Evolutionary conservation across 2,113 vertebrate species (phyloP), one percentile per base, ranked within the genome.

Genomic region (Ptilonorhynchus violaceus): DNA sequence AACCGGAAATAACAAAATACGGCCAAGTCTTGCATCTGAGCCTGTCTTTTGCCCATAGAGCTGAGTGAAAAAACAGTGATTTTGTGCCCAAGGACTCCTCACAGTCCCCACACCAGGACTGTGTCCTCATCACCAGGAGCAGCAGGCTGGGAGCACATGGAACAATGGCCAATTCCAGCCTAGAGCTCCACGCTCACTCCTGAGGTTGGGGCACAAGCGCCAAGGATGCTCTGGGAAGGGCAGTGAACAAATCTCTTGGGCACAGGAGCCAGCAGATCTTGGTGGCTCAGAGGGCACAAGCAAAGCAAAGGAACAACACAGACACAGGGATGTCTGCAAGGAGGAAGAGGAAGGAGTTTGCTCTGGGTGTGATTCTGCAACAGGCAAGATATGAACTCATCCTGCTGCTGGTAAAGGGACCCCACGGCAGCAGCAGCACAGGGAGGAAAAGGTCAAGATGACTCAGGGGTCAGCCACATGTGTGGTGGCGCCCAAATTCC

Each of bases 161-260:
- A 73, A 13, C 78, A 58, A 17, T 9, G 16, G 9, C 31, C 89
- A 33, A 11, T 4, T 1, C 2, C 42, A 52, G 77, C 24, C 67
- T 20, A 2, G 39, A 23, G 37, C 19, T 14, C 46, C 56, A 2
- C 11, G 5, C 23, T 13, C 15, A 0, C 6, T 7, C 31, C 81
- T 9, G 12, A 64, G 35, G 33, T 2, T 18, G 37, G 28, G 74
- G n/a, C 58, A n/a, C 28, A 11, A 46, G 58, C 4, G 44, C 39
- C 76, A 74, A 55, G 55, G 53, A 60, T 30, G 53, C 89, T 73
- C 30, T 31, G 39, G 60, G 52, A 41, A 62, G 56, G 23, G 44
- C 42, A 41, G 14, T n/a, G 24, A 68, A 60, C 10, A 82, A 88
- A 21, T 3, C 31, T 4, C 46, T 25, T 0, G 13, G 23, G 35